phyloP scores from a whole-genome alignment of 1,140 invertebrate species.

The Zaprionus lachaisei region DNA sequence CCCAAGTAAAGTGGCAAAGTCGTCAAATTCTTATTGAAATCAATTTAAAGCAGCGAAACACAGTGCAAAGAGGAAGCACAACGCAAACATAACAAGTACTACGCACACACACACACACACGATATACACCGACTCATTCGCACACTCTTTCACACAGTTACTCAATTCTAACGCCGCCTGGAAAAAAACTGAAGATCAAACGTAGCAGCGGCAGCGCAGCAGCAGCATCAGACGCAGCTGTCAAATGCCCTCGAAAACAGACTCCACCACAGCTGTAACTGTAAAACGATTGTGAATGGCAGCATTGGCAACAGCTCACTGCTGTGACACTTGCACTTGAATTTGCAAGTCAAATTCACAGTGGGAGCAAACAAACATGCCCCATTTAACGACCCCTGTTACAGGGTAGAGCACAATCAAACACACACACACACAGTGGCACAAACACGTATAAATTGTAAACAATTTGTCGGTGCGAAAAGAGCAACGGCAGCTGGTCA shows the following conservation, averaged over 20 bases:
- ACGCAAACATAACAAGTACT: constrained; percentile 57
- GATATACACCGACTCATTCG: not conserved
- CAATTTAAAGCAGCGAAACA: constrained; percentile 65
- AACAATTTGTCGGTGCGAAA: constrained; percentile 75
- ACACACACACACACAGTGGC: not conserved
- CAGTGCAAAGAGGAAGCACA: constrained; percentile 53
- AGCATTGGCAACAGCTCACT: not conserved
- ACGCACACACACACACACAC: constrained; percentile 33
- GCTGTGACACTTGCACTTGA: not conserved
- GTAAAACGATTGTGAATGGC: not conserved
- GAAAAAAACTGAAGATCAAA: constrained; percentile 24
- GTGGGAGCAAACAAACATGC: not conserved
- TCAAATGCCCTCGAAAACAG: constrained; percentile 20
- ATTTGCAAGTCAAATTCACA: constrained; percentile 1
- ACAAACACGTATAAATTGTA: constrained; percentile 49
- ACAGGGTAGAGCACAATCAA: constrained; percentile 21
- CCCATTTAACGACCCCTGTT: not conserved
- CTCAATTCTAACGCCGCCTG: constrained; percentile 22
- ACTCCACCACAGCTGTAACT: not conserved
- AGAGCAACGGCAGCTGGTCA: constrained; percentile 71
- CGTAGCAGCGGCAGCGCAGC: not conserved
- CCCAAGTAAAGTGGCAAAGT: constrained; percentile 50
- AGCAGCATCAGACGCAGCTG: constrained; percentile 1
- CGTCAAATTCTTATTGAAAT: constrained; percentile 77
- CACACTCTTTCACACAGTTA: not conserved